phyloP scores from a whole-genome alignment of 2,888 invertebrate genomes.

The Platycnemis pennipes region DNA sequence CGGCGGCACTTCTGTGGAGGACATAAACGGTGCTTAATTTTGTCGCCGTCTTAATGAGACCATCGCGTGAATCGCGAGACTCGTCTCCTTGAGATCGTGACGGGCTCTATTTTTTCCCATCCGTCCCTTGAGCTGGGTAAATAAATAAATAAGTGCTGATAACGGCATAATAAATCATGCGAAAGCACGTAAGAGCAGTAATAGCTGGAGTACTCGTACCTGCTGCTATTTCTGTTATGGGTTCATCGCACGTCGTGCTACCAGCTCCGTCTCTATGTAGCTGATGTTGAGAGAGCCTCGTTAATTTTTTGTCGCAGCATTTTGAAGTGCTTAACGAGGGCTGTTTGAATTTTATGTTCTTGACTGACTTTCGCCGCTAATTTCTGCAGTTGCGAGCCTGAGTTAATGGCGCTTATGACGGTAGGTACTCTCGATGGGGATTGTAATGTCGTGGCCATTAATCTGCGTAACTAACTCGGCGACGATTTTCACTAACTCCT shows the following conservation, averaged over 20 bases:
- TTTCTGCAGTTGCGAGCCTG: neutral
- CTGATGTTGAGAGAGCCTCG: neutral
- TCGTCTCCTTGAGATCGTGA: neutral
- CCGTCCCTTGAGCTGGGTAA: neutral
- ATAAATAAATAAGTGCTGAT: neutral
- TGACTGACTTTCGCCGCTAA: neutral
- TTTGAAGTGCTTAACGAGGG: neutral
- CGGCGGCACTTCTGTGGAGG: neutral
- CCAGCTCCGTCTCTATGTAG: neutral
- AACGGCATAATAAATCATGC: neutral
- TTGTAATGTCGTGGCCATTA: neutral
- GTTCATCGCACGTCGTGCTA: neutral
- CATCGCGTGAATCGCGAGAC: slow-evolving; percentile 2
- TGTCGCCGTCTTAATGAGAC: slow-evolving; percentile 35
- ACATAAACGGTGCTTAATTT: slow-evolving; percentile 24
- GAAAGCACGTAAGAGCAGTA: neutral
- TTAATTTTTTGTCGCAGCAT: neutral
- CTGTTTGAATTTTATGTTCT: neutral
- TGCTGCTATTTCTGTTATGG: neutral
- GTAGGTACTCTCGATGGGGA: neutral
- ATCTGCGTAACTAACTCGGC: neutral
- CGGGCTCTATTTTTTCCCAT: neutral
- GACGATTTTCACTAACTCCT: neutral
- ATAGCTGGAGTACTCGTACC: neutral
- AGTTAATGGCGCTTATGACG: neutral